Conservation (phyloP, 2,888 invertebrate species). For the Sicus ferrugineus region DNA sequence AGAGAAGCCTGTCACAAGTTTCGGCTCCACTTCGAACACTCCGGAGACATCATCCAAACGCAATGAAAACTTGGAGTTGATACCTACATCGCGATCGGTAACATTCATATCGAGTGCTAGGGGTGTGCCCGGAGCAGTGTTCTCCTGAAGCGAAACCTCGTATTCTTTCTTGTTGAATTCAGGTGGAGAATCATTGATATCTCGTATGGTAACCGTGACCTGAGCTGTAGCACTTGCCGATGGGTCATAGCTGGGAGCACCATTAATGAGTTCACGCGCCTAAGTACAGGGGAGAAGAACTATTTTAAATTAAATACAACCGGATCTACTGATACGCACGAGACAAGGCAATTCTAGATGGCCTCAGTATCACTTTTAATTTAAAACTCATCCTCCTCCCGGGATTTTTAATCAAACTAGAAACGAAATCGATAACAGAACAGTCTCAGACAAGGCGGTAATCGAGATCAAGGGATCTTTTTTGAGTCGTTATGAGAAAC, state of each 20-base stretch:
- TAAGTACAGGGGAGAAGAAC: conserved; percentile 51
- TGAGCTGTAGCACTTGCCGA: conserved; percentile 76
- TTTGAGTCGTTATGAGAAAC: no score
- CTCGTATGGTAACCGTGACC: conserved; percentile 83
- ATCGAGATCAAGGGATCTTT: no score
- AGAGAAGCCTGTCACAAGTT: conserved; percentile 79
- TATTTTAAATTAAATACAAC: background rate
- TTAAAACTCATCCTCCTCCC: no score
- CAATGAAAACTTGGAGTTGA: conserved; percentile 83
- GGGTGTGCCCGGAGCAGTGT: conserved; percentile 81
- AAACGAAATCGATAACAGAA: no score
- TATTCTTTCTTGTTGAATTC: conserved; percentile 84
- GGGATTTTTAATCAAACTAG: no score
- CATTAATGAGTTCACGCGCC: conserved; percentile 82
- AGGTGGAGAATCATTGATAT: conserved; percentile 90
- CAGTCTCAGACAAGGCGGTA: no score
- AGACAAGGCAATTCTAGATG: no score
- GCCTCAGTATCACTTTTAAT: no score
- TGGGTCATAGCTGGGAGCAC: conserved; percentile 73
- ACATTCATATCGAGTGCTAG: conserved; percentile 87
- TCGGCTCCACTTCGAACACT: conserved; percentile 85
- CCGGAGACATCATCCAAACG: conserved; percentile 81
- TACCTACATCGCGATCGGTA: conserved; percentile 84
- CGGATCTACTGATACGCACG: no score
- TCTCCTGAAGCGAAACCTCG: conserved; percentile 81